phyloP scores from a whole-genome alignment of 1,140 invertebrate genomes.

The Drusus annulatus region DNA sequence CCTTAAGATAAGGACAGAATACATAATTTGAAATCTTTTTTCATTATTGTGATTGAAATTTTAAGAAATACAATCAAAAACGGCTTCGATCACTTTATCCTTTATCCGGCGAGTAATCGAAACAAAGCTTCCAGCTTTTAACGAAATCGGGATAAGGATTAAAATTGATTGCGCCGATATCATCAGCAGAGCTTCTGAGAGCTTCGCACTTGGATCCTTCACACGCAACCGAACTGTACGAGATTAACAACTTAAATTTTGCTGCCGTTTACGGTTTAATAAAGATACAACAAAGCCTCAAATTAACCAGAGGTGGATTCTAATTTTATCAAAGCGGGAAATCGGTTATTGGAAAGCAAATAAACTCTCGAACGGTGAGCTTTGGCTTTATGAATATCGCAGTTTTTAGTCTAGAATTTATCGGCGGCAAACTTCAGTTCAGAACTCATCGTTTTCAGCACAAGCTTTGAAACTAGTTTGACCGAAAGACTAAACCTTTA shows the following conservation, averaged over 20 bases:
- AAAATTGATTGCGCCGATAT: background rate
- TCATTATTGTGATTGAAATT: background rate
- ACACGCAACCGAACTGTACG: background rate
- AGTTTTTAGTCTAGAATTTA: too few relatives aligned
- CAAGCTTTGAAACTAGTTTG: too few relatives aligned
- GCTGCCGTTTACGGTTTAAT: background rate
- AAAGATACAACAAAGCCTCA: background rate
- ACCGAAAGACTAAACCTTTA: too few relatives aligned
- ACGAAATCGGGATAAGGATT: background rate
- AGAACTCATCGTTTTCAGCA: too few relatives aligned
- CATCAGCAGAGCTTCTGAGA: background rate
- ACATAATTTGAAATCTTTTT: background rate
- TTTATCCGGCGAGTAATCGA: background rate
- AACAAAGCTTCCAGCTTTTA: conserved; percentile 1
- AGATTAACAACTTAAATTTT: background rate
- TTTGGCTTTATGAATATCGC: too few relatives aligned
- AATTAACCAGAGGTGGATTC: background rate
- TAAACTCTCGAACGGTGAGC: too few relatives aligned
- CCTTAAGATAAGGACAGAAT: background rate
- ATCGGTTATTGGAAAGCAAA: too few relatives aligned
- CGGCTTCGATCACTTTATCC: too few relatives aligned
- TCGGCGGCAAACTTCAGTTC: too few relatives aligned
- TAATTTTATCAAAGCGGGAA: too few relatives aligned
- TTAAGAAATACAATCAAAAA: too few relatives aligned
- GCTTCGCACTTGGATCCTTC: background rate